Evolutionary conservation across 2,888 invertebrate species (phyloP).

Genomic region (Dichetophora obliterata): DNA sequence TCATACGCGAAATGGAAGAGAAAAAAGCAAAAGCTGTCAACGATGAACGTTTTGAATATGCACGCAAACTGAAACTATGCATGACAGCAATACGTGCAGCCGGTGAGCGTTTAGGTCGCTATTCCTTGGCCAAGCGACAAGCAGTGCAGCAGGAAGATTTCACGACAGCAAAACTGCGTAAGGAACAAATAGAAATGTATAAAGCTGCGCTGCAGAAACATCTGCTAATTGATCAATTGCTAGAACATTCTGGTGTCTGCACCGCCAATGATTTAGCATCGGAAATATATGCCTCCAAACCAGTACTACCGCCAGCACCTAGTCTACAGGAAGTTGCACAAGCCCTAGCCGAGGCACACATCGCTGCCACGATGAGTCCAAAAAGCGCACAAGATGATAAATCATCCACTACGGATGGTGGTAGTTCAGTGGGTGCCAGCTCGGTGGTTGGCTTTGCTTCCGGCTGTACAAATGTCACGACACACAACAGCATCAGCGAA

Average conservation of each 20-base stretch:
- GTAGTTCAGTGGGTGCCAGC: slow-evolving; percentile 52
- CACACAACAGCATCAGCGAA: slow-evolving; percentile 47
- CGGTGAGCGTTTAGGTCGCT: slow-evolving; percentile 90
- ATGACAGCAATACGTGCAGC: slow-evolving; percentile 86
- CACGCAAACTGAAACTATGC: slow-evolving; percentile 88
- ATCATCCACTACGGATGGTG: slow-evolving; percentile 61
- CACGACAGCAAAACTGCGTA: slow-evolving; percentile 88
- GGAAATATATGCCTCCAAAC: slow-evolving; percentile 67
- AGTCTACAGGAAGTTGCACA: slow-evolving; percentile 69
- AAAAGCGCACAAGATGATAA: slow-evolving; percentile 63
- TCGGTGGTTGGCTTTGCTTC: slow-evolving; percentile 14
- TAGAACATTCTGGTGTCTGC: slow-evolving; percentile 79
- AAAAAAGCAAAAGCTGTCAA: slow-evolving; percentile 90
- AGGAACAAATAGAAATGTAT: slow-evolving; percentile 90
- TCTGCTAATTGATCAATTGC: slow-evolving; percentile 80
- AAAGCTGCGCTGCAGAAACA: slow-evolving; percentile 81
- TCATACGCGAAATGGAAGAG: slow-evolving; percentile 86
- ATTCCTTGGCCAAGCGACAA: slow-evolving; percentile 90
- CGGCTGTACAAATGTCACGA: slow-evolving; percentile 13
- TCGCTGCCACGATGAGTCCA: slow-evolving; percentile 60
- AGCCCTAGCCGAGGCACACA: slow-evolving; percentile 63
- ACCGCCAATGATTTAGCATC: slow-evolving; percentile 64
- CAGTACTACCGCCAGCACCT: slow-evolving; percentile 66
- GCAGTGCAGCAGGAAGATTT: slow-evolving; percentile 95
- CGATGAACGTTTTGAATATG: slow-evolving; percentile 93